Evolutionary conservation across 2,113 vertebrate species (phyloP).

Genomic region (Ammodramus savannarum): DNA sequence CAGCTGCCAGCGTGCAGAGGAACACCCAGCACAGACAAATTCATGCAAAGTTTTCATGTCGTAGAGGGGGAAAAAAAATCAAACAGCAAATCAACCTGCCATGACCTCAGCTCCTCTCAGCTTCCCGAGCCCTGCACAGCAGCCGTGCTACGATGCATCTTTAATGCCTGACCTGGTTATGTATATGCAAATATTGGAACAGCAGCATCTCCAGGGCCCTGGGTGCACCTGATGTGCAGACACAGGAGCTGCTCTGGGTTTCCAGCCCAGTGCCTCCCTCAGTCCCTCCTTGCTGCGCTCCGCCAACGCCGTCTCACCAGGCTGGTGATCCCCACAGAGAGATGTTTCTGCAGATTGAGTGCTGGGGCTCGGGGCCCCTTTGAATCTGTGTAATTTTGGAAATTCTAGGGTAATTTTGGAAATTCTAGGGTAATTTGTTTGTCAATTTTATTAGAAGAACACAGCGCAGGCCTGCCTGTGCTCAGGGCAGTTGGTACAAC

Average conservation of each 20-base stretch:
- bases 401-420: slow-evolving; percentile 1
- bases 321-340: neutral
- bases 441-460: neutral
- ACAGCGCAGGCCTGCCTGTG: neutral
- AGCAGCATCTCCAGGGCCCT: neutral
- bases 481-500: neutral
- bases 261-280: neutral
- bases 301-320: neutral
- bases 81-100: slow-evolving; percentile 51
- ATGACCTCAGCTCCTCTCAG: neutral
- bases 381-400: neutral
- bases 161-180: slow-evolving; percentile 10
- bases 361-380: neutral
- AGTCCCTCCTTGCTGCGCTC: neutral
- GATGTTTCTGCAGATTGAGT: neutral
- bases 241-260: neutral
- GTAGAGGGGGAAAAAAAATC: neutral
- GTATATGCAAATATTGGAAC: neutral
- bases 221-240: neutral
- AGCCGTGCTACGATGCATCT: neutral
- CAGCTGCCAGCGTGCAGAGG: neutral
- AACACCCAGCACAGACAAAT: neutral
- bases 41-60: neutral
- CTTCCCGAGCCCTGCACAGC: neutral
- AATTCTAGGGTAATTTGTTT: neutral